Evolutionary conservation across 1,140 invertebrate species (phyloP).

Genomic region (Wiebesia pumilae): DNA sequence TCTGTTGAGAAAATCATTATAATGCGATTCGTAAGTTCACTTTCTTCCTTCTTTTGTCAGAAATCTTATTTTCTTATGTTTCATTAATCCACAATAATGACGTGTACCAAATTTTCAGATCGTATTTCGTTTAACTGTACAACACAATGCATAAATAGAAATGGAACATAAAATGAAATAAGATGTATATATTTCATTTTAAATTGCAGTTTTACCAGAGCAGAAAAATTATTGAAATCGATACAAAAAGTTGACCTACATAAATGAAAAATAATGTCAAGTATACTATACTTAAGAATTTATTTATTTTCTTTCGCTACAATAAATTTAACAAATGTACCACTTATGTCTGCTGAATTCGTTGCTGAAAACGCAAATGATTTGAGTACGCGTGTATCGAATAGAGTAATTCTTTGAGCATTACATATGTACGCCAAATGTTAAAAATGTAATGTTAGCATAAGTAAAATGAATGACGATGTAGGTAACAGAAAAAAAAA

Average conservation of each 20-base stretch:
- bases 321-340: background rate
- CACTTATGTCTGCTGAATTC: constrained; percentile 11
- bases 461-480: background rate
- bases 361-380: constrained; percentile 22
- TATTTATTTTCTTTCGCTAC: background rate
- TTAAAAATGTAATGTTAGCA: background rate
- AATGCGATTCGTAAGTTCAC: too few relatives aligned
- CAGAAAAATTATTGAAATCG: background rate
- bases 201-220: too few relatives aligned
- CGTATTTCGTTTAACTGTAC: background rate
- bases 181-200: too few relatives aligned
- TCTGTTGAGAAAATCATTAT: too few relatives aligned
- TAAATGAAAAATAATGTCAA: background rate
- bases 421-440: background rate
- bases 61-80: background rate
- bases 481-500: constrained; percentile 7
- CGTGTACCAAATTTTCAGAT: background rate
- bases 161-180: too few relatives aligned
- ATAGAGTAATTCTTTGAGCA: constrained; percentile 2
- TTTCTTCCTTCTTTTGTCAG: background rate
- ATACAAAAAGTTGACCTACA: background rate
- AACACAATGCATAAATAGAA: background rate
- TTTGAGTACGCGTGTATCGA: constrained; percentile 1
- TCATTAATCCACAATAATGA: background rate
- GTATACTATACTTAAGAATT: background rate